phyloP scores from a whole-genome alignment of 2,797 vertebrate species.

The Acestrorhynchus altus region DNA sequence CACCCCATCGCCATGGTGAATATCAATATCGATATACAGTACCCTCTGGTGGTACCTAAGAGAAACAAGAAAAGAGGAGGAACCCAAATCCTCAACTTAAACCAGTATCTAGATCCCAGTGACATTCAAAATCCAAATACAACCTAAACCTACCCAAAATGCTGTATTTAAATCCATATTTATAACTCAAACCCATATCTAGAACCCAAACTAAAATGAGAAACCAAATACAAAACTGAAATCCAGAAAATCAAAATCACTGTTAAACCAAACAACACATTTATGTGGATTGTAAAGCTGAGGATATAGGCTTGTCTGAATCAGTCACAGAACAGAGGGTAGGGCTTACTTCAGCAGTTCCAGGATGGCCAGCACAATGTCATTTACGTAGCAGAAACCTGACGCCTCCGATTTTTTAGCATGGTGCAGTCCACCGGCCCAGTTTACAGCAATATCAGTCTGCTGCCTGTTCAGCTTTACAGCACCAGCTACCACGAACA shows the following conservation, averaged over 20 bases:
- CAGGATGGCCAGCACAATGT: slow-evolving; percentile 92
- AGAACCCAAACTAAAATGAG: no score
- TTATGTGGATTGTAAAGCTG: no score
- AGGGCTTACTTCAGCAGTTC: slow-evolving; percentile 90
- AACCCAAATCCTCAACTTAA: background rate
- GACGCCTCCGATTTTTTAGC: slow-evolving; percentile 94
- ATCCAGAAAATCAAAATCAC: no score
- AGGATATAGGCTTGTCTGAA: background rate
- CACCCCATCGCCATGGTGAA: slow-evolving; percentile 93
- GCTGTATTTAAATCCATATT: no score
- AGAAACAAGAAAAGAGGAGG: background rate
- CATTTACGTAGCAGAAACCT: slow-evolving; percentile 93
- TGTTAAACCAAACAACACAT: no score
- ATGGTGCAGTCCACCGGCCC: slow-evolving; percentile 93
- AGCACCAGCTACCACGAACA: slow-evolving; percentile 80
- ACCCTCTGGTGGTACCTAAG: slow-evolving; percentile 93
- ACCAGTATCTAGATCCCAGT: no score
- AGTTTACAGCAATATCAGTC: slow-evolving; percentile 93
- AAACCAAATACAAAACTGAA: no score
- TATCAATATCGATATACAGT: slow-evolving; percentile 92
- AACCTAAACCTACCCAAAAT: no score
- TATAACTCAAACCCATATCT: no score
- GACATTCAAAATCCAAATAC: no score
- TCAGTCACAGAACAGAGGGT: background rate
- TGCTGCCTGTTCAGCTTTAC: slow-evolving; percentile 93